Evolutionary conservation across 2,113 vertebrate species (phyloP).

Genomic region (Crypturellus undulatus): DNA sequence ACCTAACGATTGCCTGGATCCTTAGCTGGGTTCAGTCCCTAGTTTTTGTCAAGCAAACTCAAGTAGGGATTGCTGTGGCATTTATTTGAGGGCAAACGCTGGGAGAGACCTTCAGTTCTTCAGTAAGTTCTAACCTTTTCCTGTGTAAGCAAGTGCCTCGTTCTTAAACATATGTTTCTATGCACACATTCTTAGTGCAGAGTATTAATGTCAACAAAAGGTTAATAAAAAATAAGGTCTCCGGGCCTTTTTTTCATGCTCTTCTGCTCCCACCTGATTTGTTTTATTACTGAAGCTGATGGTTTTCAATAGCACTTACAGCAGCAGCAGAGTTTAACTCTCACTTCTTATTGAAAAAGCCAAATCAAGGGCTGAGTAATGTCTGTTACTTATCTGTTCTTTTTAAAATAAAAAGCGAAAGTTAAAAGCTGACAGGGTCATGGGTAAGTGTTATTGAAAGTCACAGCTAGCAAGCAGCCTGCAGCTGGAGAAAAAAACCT

Average conservation of each 20-base stretch:
- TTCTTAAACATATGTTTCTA: constrained; percentile 20
- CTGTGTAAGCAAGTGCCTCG: neutral
- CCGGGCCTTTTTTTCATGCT: neutral
- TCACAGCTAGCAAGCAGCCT: neutral
- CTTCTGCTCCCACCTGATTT: neutral
- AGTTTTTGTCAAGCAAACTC: neutral
- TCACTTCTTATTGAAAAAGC: constrained; percentile 49
- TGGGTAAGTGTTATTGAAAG: neutral
- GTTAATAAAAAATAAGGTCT: constrained; percentile 59
- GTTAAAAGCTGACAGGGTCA: neutral
- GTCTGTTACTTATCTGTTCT: constrained; percentile 25
- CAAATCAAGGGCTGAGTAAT: constrained; percentile 38
- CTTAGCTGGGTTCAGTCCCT: neutral
- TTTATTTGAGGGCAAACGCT: constrained; percentile 54
- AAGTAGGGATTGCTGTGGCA: neutral
- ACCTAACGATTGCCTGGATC: neutral
- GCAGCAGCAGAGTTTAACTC: constrained; percentile 10
- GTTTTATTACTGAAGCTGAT: constrained; percentile 37
- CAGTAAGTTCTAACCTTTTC: constrained; percentile 54
- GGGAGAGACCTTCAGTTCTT: neutral
- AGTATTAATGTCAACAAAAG: constrained; percentile 67
- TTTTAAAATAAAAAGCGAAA: constrained; percentile 51
- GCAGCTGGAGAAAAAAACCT: neutral
- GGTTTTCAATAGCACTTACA: constrained; percentile 33
- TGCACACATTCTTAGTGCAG: neutral